Base-by-base conservation (phyloP, 2,797 vertebrate species). In the Vespertilio murinus region DNA sequence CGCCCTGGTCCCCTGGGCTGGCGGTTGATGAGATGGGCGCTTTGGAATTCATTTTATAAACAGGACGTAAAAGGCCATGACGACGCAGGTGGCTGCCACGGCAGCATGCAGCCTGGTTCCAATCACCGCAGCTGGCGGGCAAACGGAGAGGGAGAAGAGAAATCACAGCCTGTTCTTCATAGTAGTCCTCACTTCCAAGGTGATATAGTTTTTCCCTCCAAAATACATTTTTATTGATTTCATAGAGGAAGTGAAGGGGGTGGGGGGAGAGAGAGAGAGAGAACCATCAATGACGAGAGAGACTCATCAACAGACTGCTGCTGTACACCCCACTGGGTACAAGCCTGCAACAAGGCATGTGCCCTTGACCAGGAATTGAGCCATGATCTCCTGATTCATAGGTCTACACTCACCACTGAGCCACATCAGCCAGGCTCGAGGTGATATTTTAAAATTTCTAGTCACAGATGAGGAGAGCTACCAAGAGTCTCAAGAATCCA, bases 61-160 rank as follows among this genome's bases (percentile, higher is more conserved):
- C 81, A 99, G 95, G 64, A 99, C 95, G 3, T 99, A 99, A 98
- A 99, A 98, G 22, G 98, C 99, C 99, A 99, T 99, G 54, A 97
- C 97, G 97, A 99, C 56, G 86, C 99, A 99, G 97, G 99, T 98
- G 10, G 98, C 70, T 0, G 99, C 98, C 94, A 99, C 99, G 0
- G 98, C 98, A 40, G 99, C 97, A 61, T 99, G 99, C 86, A 99
- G 99, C 75, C 99, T 98, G 38, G 99, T 99, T 93, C 99, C 99
- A 20, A 99, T 99, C 96, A 99, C 97, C 18, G 99, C 99, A 77
- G 99, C 99, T 99, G 95, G 2, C 56, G 86, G 74, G 73, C 8
- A 42, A 81, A 92, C 84, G 71, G 2, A 81, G 22, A 90, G 8
- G 38, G 1, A 35, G 56, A 18, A 75, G 94, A 78, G 38, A 82